Base-by-base conservation (phyloP, 2,888 invertebrate species). In the Monochamus alternatus region DNA sequence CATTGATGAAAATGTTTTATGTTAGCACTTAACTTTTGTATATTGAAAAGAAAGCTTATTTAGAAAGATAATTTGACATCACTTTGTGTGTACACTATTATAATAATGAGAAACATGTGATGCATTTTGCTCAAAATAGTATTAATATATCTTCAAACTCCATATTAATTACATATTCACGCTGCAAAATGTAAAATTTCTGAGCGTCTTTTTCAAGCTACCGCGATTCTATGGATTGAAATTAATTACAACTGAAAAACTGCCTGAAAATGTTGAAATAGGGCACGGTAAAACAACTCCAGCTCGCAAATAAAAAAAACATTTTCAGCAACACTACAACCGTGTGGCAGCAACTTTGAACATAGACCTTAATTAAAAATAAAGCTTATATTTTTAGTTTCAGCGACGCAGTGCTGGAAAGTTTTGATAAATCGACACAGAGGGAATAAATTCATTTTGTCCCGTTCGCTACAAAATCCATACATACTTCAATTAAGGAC, bases 401-500 rank as follows among this genome's bases (percentile, higher is more conserved):
- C 31, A 31, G 51, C 22, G 14, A 30, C 22, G 44, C 64, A 47
- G 12, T 10, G 12, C 64, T 30, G 38, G 44, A 66, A 66, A 66
- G 66, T 66, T 66, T 66, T 66, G 52, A 66, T 66, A 52, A 66
- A 66, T 52, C 32, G 51, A 32, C 32, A 55, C 66, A 55, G 32
- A 32, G 66, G 66, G 51, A 55, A 66, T 66, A 66, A 66, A 52
- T 66, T 66, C 51, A 55, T 55, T 66, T 52, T 32, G 66, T 55
- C 30, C 64, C 31, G 31, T 22, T 14, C 51, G 64, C 44, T 65
- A n/a, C 64, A 22, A 44, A 65, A 65, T 65, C 64, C 64, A 51
- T 65, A 65, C 64, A 47, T 65, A 65, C 47, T 65, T 65, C 64
- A 65, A 65, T 65, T 65, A 65, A 44, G 47, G 64, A 7, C 22